Conservation (phyloP, 2,113 vertebrate genomes). For the Amphilophus citrinellus region DNA sequence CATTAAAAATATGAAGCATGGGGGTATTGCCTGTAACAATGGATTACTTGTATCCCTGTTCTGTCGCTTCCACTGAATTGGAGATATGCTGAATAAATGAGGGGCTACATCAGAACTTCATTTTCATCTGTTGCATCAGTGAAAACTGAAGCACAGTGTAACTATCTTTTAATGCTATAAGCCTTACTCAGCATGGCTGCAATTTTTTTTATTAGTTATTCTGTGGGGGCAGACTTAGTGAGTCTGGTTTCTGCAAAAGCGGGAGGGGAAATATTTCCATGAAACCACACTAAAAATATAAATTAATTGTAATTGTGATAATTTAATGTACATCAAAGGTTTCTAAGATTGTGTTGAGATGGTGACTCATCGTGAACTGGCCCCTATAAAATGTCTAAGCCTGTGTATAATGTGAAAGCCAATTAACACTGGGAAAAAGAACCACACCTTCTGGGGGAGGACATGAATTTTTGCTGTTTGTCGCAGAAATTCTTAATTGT, state of each 20-base stretch:
- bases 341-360: background rate
- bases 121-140: background rate
- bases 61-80: background rate
- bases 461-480: background rate
- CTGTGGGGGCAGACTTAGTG: conserved; percentile 15
- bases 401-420: background rate
- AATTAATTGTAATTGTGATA: background rate
- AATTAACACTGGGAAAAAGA: background rate
- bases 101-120: background rate
- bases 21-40: background rate
- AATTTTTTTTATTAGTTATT: conserved; percentile 20
- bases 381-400: background rate
- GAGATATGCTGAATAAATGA: background rate
- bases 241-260: conserved; percentile 29
- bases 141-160: conserved; percentile 8
- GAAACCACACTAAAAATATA: conserved; percentile 3
- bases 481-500: background rate
- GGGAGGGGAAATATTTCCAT: background rate
- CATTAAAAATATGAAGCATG: background rate
- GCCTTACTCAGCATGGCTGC: conserved; percentile 22
- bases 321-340: background rate
- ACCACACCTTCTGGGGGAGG: background rate
- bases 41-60: background rate
- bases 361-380: background rate
- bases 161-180: conserved; percentile 10